phyloP scores from a whole-genome alignment of 2,888 invertebrate genomes.

The Synanthedon andrenaeformis region DNA sequence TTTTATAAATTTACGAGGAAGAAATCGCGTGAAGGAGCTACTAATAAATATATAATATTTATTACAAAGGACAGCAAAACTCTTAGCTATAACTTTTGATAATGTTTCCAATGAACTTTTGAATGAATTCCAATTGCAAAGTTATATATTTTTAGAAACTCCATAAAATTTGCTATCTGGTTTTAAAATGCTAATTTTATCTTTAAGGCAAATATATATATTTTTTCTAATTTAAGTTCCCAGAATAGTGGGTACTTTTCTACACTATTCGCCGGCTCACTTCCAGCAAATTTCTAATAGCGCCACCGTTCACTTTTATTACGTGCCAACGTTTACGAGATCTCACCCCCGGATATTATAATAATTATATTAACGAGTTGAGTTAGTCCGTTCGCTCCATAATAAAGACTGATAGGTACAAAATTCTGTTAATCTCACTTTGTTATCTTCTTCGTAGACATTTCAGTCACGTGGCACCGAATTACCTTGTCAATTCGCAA shows the following conservation, averaged over 20 bases:
- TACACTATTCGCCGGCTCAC: conserved; percentile 3
- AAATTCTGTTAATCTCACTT: not conserved
- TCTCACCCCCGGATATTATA: conserved; percentile 30
- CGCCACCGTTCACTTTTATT: conserved; percentile 31
- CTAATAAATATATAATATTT: no score
- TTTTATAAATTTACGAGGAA: no score
- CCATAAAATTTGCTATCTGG: not conserved
- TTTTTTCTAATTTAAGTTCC: not conserved
- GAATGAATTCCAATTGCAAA: no score
- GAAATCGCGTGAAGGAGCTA: no score
- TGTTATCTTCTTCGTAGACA: not conserved
- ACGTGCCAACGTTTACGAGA: conserved; percentile 37
- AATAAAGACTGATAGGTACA: not conserved
- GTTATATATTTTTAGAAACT: no score
- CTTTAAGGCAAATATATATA: not conserved
- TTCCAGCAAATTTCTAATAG: conserved; percentile 15
- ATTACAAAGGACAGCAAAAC: no score
- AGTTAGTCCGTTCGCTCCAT: conserved; percentile 18
- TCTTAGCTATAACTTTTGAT: no score
- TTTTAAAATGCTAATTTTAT: not conserved
- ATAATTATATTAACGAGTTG: conserved; percentile 36
- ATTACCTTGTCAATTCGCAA: no score
- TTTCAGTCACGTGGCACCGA: not conserved
- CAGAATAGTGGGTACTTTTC: not conserved
- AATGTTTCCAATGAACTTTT: no score